These are phyloP conservation scores for Salvelinus namaycush DNA, from an alignment of 2,113 vertebrate genomes.

Conservation along the genomic window DNA sequence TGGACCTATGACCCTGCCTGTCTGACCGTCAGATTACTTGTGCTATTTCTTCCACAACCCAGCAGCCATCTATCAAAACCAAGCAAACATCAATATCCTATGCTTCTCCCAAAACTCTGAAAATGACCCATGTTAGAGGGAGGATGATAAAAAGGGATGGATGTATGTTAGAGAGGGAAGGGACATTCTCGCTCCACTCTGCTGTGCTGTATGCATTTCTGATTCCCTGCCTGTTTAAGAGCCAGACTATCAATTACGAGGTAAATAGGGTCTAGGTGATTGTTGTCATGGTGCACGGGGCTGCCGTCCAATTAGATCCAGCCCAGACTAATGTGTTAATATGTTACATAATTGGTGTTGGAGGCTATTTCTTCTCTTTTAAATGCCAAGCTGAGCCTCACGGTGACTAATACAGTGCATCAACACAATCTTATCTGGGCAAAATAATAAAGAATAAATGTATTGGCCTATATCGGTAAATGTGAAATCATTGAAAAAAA, in stretches of 20 bases:
- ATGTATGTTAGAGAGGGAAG: not conserved
- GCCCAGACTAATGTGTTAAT: constrained; percentile 71
- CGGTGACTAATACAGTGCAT: constrained; percentile 64
- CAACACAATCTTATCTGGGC: constrained; percentile 57
- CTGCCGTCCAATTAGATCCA: constrained; percentile 72
- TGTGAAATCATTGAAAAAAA: not conserved
- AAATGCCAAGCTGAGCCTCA: constrained; percentile 64
- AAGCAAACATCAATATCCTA: constrained; percentile 60
- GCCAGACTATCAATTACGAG: constrained; percentile 73
- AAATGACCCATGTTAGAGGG: constrained; percentile 67
- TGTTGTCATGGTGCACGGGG: constrained; percentile 73
- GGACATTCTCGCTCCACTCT: constrained; percentile 30
- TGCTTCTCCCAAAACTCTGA: constrained; percentile 60
- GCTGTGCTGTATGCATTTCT: constrained; percentile 66
- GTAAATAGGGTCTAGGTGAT: constrained; percentile 75
- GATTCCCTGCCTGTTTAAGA: constrained; percentile 69
- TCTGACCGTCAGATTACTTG: constrained; percentile 68
- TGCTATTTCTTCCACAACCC: constrained; percentile 64
- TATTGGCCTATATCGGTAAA: constrained; percentile 31
- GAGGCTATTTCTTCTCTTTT: constrained; percentile 62
- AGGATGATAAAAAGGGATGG: constrained; percentile 50
- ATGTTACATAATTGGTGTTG: constrained; percentile 75
- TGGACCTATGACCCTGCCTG: constrained; percentile 61
- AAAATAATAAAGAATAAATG: constrained; percentile 62
- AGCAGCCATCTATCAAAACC: constrained; percentile 71